Percentiles rank a stretch among this genome's conserved stretches.
Evolutionary conservation across 92 coral and sea anemone species (phyloP).

Genomic region (Zoanthus sansibaricus): DNA sequence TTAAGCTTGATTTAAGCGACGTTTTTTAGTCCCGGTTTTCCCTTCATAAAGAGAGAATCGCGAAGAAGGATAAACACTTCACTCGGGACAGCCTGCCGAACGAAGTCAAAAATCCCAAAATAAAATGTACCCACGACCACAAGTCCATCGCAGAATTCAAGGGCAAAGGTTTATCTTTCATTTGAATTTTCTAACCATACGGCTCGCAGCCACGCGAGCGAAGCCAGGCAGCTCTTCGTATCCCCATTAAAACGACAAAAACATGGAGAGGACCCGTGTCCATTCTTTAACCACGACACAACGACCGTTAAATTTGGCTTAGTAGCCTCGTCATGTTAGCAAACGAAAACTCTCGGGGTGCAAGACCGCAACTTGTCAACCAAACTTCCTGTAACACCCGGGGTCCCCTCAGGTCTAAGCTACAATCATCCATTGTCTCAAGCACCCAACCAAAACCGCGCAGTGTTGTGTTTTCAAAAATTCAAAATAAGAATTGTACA

Average conservation of each 20-base stretch:
- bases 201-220: background rate
- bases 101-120: conserved; percentile 11
- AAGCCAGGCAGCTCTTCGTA: conserved; percentile 17
- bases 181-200: conserved; percentile 23
- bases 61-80: conserved; percentile 15
- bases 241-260: conserved; percentile 14
- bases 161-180: conserved; percentile 48
- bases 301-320: conserved; percentile 18
- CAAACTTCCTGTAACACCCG: conserved; percentile 15
- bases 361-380: conserved; percentile 27
- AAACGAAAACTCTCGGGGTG: conserved; percentile 48
- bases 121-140: conserved; percentile 44
- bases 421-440: conserved; percentile 30
- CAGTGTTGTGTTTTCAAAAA: background rate
- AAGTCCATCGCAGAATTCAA: conserved; percentile 40
- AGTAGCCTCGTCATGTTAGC: conserved; percentile 44
- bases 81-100: conserved; percentile 28
- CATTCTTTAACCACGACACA: background rate
- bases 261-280: conserved; percentile 10
- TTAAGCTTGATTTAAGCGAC: background rate
- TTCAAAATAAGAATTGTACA: too few species aligned
- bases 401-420: conserved; percentile 31
- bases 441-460: conserved; percentile 25
- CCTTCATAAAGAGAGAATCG: background rate
- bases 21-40: conserved; percentile 2